These are phyloP conservation scores for Regulus satrapa DNA, from an alignment of 2,113 vertebrate genomes.

Conservation along the genomic window DNA sequence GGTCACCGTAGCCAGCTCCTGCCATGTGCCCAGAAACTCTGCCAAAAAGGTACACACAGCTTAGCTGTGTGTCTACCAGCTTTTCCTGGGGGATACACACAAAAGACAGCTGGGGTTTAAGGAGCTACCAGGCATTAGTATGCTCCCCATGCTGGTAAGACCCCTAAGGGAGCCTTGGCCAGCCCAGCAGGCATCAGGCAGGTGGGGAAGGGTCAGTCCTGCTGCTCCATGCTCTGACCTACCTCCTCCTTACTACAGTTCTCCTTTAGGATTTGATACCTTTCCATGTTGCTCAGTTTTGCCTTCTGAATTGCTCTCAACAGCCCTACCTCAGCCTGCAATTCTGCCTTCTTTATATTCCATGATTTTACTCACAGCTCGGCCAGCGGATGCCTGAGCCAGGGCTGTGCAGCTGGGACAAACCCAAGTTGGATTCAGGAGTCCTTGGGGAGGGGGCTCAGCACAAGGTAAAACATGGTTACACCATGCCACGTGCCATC, in stretches of 20 bases:
- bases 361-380: accelerated
- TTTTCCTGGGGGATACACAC: background rate
- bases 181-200: background rate
- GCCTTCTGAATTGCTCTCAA: background rate
- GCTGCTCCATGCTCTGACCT: background rate
- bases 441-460: background rate
- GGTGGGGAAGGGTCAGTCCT: background rate
- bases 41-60: background rate
- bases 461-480: background rate
- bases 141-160: background rate
- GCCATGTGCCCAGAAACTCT: background rate
- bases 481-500: accelerated
- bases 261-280: background rate
- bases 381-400: accelerated
- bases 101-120: background rate
- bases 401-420: accelerated
- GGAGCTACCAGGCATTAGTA: background rate
- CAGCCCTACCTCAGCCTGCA: accelerated
- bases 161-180: background rate
- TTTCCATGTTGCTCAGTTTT: background rate
- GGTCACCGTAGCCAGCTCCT: background rate
- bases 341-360: background rate
- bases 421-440: background rate
- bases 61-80: background rate
- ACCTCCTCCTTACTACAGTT: background rate